phyloP scores from a whole-genome alignment of 2,888 invertebrate genomes.

The Platycheirus albimanus region DNA sequence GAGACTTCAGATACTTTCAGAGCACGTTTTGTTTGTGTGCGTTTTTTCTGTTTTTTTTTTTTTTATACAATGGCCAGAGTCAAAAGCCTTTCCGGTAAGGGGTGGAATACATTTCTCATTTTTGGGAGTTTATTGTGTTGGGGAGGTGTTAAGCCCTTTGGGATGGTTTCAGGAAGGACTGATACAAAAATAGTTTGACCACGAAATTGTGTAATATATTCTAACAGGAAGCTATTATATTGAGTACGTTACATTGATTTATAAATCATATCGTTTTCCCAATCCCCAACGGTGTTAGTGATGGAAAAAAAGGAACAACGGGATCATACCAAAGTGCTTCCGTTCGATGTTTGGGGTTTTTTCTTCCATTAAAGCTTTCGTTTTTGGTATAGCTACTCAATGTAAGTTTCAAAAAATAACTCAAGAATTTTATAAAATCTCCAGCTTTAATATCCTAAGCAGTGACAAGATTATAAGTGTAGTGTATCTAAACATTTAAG shows the following conservation, averaged over 20 bases:
- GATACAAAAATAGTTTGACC: slow-evolving; percentile 39
- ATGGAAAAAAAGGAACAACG: neutral
- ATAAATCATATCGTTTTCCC: slow-evolving; percentile 18
- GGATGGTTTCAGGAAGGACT: slow-evolving; percentile 1
- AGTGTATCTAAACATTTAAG: no score
- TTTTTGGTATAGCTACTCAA: no score
- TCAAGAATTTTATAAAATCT: no score
- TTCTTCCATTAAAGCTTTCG: no score
- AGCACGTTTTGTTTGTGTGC: slow-evolving; percentile 40
- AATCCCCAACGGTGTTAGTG: neutral
- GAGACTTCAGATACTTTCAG: slow-evolving; percentile 16
- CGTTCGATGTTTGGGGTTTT: no score
- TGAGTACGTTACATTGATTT: slow-evolving; percentile 42
- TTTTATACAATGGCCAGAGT: slow-evolving; percentile 32
- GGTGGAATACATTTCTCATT: neutral
- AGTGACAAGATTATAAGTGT: no score
- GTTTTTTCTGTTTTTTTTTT: no score
- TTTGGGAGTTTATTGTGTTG: neutral
- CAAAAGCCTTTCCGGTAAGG: slow-evolving; percentile 48
- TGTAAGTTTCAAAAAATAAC: no score
- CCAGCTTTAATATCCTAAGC: no score
- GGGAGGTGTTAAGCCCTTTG: neutral
- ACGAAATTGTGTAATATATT: slow-evolving; percentile 25
- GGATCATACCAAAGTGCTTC: no score
- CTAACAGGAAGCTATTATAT: neutral